Base-by-base conservation (phyloP, 2,888 invertebrate genomes). In the Mesochorus sp. region DNA sequence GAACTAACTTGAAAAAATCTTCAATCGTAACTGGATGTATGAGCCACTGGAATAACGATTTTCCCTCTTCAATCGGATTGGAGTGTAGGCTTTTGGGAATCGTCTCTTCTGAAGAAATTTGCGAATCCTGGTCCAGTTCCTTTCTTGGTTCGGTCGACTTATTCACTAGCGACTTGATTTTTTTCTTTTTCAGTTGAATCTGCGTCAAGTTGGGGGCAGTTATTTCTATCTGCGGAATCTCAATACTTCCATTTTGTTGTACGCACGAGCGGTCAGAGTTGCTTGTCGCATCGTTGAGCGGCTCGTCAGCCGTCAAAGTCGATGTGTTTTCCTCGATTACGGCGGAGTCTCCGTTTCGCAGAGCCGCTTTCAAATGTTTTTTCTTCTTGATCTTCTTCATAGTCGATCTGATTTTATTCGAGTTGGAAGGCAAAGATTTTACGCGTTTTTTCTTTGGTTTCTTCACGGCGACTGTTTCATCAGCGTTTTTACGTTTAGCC, bases 21-120 rank as follows among this genome's bases (percentile, higher is more conserved):
- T 93, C 91, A 0, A 93, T 86, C 1, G 91, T 89, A 1, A 95
- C 91, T 0, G 97, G 96, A 84, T 94, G 93, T 12, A 97, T 93
- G 82, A 97, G 92, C 95, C 95, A 96, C 82, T 94, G 92, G 81
- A 97, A 95, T 3, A 94, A 90, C 83, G 94, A 93, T 14, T 92
- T 88, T 0, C 94, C 95, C 85, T 94, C 94, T 68, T 92, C 92
- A 2, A 92, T 88, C 5, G 81, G 83, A 77, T 82, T 71, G 59
- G 71, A 83, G 34, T 12, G 66, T 42, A 77, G 55, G 0, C 53
- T 28, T 42, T 61, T 44, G 21, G 59, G 51, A 26, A 59, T 59
- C 14, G 17, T 26, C 4, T 34, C 64, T 14, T 47, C 19, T 0
- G 34, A 34, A 49, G 28, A 8, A 0, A 19, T 26, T 2, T 34